A percentile compares a stretch with the other conserved stretches of the same genome.
phyloP scores from a whole-genome alignment of 2,888 invertebrate species.

The Eupithecia dodoneata region DNA sequence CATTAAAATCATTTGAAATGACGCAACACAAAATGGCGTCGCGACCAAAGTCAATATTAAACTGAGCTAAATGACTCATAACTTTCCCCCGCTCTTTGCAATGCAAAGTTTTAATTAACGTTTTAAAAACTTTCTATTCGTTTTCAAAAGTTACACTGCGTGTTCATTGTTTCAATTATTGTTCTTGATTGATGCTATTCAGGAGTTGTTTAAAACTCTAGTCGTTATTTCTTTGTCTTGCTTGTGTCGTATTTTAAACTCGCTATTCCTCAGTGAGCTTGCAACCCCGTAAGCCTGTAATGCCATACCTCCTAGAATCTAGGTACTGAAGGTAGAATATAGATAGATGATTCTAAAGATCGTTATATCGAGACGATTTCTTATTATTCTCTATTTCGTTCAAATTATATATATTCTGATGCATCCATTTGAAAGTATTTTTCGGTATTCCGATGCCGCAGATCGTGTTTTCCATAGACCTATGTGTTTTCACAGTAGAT shows the following conservation, averaged over 20 bases:
- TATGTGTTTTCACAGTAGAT: conserved; percentile 63
- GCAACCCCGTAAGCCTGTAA: background rate
- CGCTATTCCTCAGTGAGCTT: background rate
- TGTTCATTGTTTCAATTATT: conserved; percentile 59
- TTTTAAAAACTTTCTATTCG: conserved; percentile 70
- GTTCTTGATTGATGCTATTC: conserved; percentile 52
- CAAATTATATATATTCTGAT: background rate
- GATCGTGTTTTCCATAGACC: conserved; percentile 31
- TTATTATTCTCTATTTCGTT: background rate
- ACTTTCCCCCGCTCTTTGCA: conserved; percentile 58
- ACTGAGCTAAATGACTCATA: conserved; percentile 56
- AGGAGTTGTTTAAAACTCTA: conserved; percentile 12
- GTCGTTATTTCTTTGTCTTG: background rate
- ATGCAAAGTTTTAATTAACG: conserved; percentile 73
- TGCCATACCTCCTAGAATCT: background rate
- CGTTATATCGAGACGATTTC: background rate
- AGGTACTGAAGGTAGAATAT: background rate
- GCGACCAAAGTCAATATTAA: conserved; percentile 58
- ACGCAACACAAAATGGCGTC: conserved; percentile 52
- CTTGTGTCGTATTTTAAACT: background rate
- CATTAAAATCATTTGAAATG: conserved; percentile 48
- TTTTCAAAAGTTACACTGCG: conserved; percentile 57
- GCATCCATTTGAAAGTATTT: conserved; percentile 64
- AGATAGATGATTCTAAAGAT: background rate
- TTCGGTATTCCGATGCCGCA: conserved; percentile 76